Evolutionary conservation across 2,888 invertebrate genomes (phyloP).

Genomic region (Oligia fasciuncula): DNA sequence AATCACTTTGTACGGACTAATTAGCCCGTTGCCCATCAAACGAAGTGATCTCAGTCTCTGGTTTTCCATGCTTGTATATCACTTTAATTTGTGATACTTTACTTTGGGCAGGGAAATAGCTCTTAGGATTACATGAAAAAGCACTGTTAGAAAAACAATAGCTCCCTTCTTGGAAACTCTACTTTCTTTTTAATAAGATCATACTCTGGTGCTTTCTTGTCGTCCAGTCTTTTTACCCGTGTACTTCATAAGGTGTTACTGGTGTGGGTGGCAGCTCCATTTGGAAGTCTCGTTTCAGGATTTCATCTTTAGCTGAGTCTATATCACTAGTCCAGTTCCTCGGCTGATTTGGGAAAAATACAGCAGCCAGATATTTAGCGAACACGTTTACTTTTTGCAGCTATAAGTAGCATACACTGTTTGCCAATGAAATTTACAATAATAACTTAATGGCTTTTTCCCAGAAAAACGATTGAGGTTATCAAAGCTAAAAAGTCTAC

Average conservation of each 20-base stretch:
- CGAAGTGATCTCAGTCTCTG: not conserved
- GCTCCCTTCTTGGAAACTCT: not conserved
- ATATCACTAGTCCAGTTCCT: not conserved
- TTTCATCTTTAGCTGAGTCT: not conserved
- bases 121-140: conserved; percentile 1
- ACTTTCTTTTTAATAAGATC: not conserved
- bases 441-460: not conserved
- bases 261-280: not conserved
- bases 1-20: not conserved
- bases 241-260: not conserved
- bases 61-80: not conserved
- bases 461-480: not conserved
- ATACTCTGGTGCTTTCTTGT: not conserved
- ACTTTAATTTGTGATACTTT: not conserved
- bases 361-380: not conserved
- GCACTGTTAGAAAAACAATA: not conserved
- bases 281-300: not conserved
- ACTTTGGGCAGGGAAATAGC: not conserved
- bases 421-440: not conserved
- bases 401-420: not conserved
- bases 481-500: conserved; percentile 1
- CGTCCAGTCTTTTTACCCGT: not conserved
- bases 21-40: too few relatives aligned
- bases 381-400: not conserved
- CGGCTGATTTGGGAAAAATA: not conserved